Evolutionary conservation across 2,888 invertebrate genomes (phyloP).

Genomic region (Melieria crassipennis): DNA sequence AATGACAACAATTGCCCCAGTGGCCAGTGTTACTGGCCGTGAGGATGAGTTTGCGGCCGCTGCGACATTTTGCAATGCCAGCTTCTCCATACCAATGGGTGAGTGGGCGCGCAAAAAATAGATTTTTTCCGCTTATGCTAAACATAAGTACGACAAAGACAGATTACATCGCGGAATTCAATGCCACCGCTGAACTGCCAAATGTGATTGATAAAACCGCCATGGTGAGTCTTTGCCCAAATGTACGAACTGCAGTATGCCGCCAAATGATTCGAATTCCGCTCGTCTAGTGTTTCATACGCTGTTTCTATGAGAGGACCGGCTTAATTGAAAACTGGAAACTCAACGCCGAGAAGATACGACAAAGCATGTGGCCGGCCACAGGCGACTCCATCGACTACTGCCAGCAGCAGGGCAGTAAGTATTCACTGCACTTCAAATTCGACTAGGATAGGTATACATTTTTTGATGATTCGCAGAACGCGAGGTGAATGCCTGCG

Average conservation of each 20-base stretch:
- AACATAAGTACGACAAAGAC: not conserved
- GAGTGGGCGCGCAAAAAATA: constrained; percentile 48
- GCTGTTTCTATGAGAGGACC: constrained; percentile 68
- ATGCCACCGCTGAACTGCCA: constrained; percentile 69
- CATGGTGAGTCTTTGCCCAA: constrained; percentile 65
- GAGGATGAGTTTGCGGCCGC: constrained; percentile 62
- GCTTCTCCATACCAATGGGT: constrained; percentile 69
- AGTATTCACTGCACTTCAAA: constrained; percentile 36
- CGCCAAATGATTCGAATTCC: not conserved
- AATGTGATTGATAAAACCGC: constrained; percentile 70
- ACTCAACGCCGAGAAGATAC: constrained; percentile 64
- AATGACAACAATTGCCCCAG: not conserved
- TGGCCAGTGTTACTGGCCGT: constrained; percentile 14
- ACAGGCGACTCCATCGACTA: constrained; percentile 59
- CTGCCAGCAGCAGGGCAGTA: constrained; percentile 59
- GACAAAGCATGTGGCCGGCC: constrained; percentile 63
- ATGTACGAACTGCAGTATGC: constrained; percentile 1
- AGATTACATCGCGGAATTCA: constrained; percentile 68
- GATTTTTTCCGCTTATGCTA: not conserved
- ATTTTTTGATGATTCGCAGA: constrained; percentile 48
- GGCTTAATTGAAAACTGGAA: constrained; percentile 67
- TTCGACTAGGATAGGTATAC: constrained; percentile 47
- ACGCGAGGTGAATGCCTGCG: constrained; percentile 66
- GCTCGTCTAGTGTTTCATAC: constrained; percentile 67
- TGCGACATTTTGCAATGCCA: constrained; percentile 68